Evolutionary conservation across 1,140 invertebrate species (phyloP).

Genomic region (Colletes latitarsis): DNA sequence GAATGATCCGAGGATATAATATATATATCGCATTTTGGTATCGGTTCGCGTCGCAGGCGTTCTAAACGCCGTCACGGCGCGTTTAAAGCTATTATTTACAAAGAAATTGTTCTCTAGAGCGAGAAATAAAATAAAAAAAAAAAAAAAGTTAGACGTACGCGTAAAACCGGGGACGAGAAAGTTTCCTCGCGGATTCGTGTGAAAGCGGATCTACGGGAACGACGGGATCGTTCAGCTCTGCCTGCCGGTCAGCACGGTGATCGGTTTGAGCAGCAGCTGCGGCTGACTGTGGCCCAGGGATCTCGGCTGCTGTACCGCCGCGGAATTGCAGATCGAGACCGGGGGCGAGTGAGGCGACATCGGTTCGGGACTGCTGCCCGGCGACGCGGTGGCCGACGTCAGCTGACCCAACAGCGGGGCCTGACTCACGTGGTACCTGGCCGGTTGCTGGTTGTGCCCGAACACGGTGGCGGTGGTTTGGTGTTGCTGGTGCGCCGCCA

Average conservation of each 20-base stretch:
- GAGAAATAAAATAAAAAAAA: accelerated
- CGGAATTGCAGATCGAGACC: slow-evolving; percentile 68
- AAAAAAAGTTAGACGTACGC: background rate
- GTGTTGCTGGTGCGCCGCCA: slow-evolving; percentile 75
- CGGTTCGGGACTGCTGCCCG: slow-evolving; percentile 82
- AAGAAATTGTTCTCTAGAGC: no score
- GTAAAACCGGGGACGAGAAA: background rate
- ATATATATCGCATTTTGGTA: slow-evolving; percentile 4
- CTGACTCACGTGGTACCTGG: slow-evolving; percentile 70
- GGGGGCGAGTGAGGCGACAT: slow-evolving; percentile 74
- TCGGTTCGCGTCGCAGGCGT: background rate
- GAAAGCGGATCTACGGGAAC: no score
- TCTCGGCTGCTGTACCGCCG: slow-evolving; percentile 60
- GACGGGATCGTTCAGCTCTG: slow-evolving; percentile 71
- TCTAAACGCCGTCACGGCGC: background rate
- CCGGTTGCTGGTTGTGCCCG: slow-evolving; percentile 68
- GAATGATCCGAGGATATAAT: background rate
- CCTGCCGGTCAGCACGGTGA: slow-evolving; percentile 77
- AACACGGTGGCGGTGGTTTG: slow-evolving; percentile 69
- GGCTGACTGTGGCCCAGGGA: slow-evolving; percentile 63
- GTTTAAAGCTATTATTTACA: slow-evolving; percentile 2
- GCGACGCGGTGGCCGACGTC: slow-evolving; percentile 78
- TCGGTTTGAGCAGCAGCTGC: slow-evolving; percentile 76
- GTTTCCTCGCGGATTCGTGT: background rate
- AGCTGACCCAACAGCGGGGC: slow-evolving; percentile 70